phyloP scores from a whole-genome alignment of 2,113 vertebrate genomes.

The Mixornis gularis region DNA sequence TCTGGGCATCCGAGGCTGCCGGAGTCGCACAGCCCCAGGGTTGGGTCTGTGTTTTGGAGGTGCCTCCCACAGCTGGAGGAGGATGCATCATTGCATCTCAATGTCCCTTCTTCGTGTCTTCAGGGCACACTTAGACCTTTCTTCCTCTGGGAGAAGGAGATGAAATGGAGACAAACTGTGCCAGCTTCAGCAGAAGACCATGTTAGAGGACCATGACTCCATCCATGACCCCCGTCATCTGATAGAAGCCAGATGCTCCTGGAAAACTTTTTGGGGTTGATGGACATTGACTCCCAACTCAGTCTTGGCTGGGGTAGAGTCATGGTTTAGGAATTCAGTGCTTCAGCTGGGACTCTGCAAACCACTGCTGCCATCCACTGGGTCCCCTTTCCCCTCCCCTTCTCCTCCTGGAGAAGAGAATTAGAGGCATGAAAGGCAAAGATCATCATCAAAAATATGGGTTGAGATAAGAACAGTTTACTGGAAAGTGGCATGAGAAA shows the following conservation, averaged over 20 bases:
- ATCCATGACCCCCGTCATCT: neutral
- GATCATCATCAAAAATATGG: neutral
- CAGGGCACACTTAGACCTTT: neutral
- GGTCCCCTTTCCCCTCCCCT: neutral
- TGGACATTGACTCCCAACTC: neutral
- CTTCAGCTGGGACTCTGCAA: neutral
- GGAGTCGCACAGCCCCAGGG: accelerated
- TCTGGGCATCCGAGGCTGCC: neutral
- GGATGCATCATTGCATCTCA: accelerated
- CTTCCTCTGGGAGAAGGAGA: neutral
- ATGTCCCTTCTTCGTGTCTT: neutral
- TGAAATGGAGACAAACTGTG: neutral
- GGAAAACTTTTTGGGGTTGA: accelerated
- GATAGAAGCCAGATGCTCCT: neutral
- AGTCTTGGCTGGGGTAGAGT: neutral
- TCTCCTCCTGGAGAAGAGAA: neutral
- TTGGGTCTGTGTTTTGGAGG: neutral
- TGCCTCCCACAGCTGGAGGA: accelerated
- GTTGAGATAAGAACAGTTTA: neutral
- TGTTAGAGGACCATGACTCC: neutral
- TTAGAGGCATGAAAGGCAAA: neutral
- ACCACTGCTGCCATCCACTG: neutral
- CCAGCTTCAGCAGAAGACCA: neutral
- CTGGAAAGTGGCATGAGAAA: neutral
- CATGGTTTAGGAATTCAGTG: neutral